Conservation (phyloP, 2,797 vertebrate genomes). For the Bradypodion ventrale region DNA sequence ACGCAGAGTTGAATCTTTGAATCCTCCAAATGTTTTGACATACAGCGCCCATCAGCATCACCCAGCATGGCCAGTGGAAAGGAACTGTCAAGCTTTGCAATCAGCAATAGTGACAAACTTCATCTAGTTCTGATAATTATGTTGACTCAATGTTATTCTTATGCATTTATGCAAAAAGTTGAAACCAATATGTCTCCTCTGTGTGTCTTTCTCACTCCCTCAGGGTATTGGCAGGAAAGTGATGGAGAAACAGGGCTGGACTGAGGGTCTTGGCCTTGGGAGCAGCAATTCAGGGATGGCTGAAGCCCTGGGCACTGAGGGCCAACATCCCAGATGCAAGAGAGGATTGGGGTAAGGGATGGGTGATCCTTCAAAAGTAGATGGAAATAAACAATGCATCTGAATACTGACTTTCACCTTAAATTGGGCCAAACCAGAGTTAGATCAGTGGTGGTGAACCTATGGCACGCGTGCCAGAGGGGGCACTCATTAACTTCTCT, state of each 20-base stretch:
- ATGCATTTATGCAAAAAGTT: not conserved
- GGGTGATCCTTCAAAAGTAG: not conserved
- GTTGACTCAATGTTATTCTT: not conserved
- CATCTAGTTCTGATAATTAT: not conserved
- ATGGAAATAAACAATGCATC: not conserved
- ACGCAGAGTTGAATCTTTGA: not conserved
- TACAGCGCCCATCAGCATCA: no score
- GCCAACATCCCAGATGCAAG: conserved; percentile 93
- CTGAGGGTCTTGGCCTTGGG: conserved; percentile 89
- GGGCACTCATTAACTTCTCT: no score
- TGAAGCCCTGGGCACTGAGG: conserved; percentile 89
- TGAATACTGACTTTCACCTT: not conserved
- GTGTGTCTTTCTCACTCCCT: not conserved
- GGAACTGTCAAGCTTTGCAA: not conserved
- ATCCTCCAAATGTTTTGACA: no score
- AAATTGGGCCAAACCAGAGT: not conserved
- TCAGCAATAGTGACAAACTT: no score
- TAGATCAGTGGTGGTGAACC: not conserved
- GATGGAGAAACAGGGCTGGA: conserved; percentile 96
- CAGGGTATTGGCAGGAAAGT: conserved; percentile 92
- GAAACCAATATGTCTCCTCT: rapidly evolving
- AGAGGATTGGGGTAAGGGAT: conserved; percentile 90
- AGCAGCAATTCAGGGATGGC: conserved; percentile 83
- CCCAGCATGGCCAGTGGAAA: no score
- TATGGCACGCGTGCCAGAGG: no score